Conservation (phyloP, 2,113 vertebrate species). For the Solenodon paradoxus region DNA sequence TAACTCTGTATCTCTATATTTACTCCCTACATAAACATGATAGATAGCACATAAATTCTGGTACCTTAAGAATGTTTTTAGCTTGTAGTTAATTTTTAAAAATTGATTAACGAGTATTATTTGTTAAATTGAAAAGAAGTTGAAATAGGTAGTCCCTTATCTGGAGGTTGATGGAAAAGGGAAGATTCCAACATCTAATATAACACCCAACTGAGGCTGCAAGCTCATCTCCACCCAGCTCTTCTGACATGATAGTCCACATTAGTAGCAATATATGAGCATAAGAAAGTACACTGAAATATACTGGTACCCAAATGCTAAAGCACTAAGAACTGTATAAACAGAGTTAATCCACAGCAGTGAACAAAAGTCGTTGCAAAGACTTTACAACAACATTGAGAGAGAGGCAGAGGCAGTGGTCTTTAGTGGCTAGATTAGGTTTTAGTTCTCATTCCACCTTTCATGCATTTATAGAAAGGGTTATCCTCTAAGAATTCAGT, state of each 20-base stretch:
- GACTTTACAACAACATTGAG: background rate
- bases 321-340: background rate
- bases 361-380: background rate
- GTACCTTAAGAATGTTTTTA: background rate
- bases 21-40: background rate
- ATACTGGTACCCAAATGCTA: background rate
- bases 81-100: background rate
- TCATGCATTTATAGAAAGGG: background rate
- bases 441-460: background rate
- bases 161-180: background rate
- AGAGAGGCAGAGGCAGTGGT: background rate
- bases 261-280: background rate
- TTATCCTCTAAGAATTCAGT: background rate
- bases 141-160: background rate
- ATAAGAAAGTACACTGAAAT: background rate
- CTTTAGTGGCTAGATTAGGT: background rate
- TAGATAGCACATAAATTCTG: background rate
- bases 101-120: background rate
- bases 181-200: background rate
- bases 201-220: background rate
- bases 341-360: background rate
- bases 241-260: no score
- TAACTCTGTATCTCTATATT: background rate
- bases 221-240: background rate
- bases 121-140: background rate